phyloP scores from a whole-genome alignment of 1,140 invertebrate genomes.

The Linepithema humile region DNA sequence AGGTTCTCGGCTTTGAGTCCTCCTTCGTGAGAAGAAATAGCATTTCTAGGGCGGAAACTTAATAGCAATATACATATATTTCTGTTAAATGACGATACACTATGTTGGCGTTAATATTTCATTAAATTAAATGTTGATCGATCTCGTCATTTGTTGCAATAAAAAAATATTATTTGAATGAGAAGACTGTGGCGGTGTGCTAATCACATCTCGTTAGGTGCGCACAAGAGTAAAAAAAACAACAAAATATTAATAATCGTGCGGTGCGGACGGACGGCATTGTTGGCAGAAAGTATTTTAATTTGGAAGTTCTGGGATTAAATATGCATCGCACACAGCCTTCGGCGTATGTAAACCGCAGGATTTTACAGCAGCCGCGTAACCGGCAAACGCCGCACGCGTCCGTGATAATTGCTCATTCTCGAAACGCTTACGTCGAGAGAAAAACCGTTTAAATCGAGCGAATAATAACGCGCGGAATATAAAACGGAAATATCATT shows the following conservation, averaged over 20 bases:
- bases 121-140: too few species aligned
- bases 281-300: constrained; percentile 55
- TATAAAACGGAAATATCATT: constrained; percentile 32
- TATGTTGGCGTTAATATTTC: too few species aligned
- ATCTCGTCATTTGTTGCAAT: too few species aligned
- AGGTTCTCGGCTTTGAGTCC: not conserved
- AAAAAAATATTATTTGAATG: not conserved
- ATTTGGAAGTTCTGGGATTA: constrained; percentile 43
- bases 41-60: not conserved
- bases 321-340: constrained; percentile 30
- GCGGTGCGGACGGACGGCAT: not conserved
- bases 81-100: too few species aligned
- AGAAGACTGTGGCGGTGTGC: not conserved
- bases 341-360: constrained; percentile 6
- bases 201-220: not conserved
- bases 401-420: constrained; percentile 42
- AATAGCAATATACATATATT: not conserved
- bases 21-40: not conserved
- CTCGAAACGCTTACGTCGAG: not conserved
- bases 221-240: not conserved
- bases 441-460: constrained; percentile 26
- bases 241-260: constrained; percentile 23
- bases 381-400: not conserved
- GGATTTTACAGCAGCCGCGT: constrained; percentile 15
- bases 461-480: constrained; percentile 35